Base-by-base conservation (phyloP, 2,888 invertebrate species). In the Nemapogon koenigi region DNA sequence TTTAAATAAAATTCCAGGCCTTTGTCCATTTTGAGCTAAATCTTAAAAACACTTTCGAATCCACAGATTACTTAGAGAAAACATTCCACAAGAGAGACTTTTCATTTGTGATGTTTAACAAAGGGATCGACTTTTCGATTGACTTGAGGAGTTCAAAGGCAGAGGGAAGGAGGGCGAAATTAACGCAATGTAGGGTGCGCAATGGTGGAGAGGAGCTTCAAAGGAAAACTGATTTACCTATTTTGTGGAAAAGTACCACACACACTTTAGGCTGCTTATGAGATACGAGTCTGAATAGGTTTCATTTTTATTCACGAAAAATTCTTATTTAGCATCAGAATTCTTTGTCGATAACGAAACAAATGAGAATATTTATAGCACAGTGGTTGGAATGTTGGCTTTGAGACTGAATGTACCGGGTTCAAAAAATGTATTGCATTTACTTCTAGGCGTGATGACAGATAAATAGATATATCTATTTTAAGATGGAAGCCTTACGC, bases 71-170 rank as follows among this genome's bases (percentile, higher is more conserved):
- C 68, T 73, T 71, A 38, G 25, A 35, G 38, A 65, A 68, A 71
- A 71, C 65, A 70, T 73, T 68, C 63, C 51, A 57, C 57, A 62
- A 62, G 52, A 58, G 58, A 60, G 71, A 69, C 68, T 73, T 76
- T 72, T 71, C 75, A 71, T 73, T 73, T 71, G 61, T 62, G 61
- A 70, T 73, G 72, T 75, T 75, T 75, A 75, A 73, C 73, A 68
- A 67, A 69, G 65, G 69, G 67, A 68, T 72, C 69, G 71, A 66
- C 69, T 73, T 76, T 65, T 66, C 75, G 72, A 70, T 71, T 73
- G 73, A 73, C 67, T 72, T 66, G 75, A 71, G 66, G 62, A 58
- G 66, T 65, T 76, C 76, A 76, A 76, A 75, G 73, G 68, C 61
- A 62, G 57, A 59, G 72, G 70, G 63, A 50, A 71, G 70, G 63